A percentile compares a stretch with the other conserved stretches of the same genome.
Conservation (phyloP, 64 coral and sea anemone genomes). For the Dendrophyllia cribrosa region DNA sequence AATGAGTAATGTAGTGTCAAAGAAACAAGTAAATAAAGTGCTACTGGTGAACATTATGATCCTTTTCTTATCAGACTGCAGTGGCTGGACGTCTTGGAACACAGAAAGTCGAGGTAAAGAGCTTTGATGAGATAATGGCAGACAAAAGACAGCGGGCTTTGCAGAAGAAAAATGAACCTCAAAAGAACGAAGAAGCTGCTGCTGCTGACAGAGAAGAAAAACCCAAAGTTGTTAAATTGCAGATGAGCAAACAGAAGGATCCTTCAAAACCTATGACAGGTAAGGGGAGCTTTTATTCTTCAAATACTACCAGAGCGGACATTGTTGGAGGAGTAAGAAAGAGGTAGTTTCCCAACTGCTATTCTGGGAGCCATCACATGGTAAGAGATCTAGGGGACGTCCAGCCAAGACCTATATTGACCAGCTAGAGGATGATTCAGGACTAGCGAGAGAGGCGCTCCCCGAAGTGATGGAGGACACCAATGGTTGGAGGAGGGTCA, state of each 20-base stretch:
- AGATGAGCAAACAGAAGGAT: background rate
- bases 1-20: no score
- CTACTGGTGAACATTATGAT: no score
- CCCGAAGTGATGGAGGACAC: no score
- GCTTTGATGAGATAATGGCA: constrained; percentile 89
- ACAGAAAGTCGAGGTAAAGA: constrained; percentile 69
- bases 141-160: constrained; percentile 61
- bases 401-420: no score
- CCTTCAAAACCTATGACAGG: background rate
- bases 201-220: background rate
- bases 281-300: background rate
- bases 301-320: background rate
- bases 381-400: no score
- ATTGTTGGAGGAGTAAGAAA: no score
- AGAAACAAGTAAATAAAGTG: no score
- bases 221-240: background rate
- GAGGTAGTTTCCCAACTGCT: no score
- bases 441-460: no score
- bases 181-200: background rate
- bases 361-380: no score
- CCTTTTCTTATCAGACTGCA: background rate
- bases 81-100: constrained; percentile 1
- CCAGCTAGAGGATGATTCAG: no score
- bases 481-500: no score
- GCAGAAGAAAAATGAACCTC: background rate